phyloP scores from a whole-genome alignment of 2,888 invertebrate genomes.

The Cecidostiba fungosa region DNA sequence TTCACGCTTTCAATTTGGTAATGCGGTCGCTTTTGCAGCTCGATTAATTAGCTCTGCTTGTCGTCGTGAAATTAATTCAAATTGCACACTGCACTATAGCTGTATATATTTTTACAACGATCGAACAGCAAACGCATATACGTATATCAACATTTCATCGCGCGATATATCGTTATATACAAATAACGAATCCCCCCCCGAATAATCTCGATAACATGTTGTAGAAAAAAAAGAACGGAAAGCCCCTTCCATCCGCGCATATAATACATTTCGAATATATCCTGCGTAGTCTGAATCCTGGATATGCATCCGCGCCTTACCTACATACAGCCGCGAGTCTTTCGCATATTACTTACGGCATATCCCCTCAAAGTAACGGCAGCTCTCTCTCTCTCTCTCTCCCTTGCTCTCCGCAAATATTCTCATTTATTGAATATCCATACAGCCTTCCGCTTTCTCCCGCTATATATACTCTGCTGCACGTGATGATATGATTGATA shows the following conservation, averaged over 20 bases:
- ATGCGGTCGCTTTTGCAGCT: too few relatives aligned
- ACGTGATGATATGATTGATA: slow-evolving; percentile 10
- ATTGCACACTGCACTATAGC: too few relatives aligned
- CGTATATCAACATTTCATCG: not conserved
- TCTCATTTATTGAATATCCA: slow-evolving; percentile 19
- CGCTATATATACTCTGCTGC: not conserved
- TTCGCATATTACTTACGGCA: not conserved
- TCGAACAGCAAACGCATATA: too few relatives aligned
- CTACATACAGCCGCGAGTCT: not conserved
- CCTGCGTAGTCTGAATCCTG: not conserved
- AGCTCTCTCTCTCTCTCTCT: not conserved
- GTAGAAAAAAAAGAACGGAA: not conserved
- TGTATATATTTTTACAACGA: too few relatives aligned
- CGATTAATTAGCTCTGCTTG: too few relatives aligned
- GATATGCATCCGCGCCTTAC: not conserved
- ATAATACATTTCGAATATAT: not conserved
- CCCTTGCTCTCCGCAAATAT: slow-evolving; percentile 5
- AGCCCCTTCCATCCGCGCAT: not conserved
- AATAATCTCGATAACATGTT: slow-evolving; percentile 3
- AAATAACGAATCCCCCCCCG: not conserved
- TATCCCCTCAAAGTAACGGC: slow-evolving; percentile 4
- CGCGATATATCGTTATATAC: not conserved
- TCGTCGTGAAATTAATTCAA: too few relatives aligned
- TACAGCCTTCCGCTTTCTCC: not conserved
- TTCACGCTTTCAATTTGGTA: not conserved